Evolutionary conservation across 64 coral and sea anemone species (phyloP).

Genomic region (Porites australiensis): DNA sequence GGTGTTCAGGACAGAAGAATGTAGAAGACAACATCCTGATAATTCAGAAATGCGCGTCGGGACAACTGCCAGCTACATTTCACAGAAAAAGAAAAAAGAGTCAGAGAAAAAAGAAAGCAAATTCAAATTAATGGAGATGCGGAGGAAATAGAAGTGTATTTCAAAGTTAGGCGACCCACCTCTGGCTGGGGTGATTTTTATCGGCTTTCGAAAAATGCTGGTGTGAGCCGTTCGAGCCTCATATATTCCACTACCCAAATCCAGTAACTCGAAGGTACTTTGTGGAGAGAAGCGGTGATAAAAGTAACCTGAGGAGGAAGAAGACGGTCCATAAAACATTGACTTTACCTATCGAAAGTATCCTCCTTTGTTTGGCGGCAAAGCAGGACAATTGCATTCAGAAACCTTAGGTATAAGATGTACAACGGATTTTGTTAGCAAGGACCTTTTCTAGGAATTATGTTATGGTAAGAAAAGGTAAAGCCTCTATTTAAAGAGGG

Average conservation of each 20-base stretch:
- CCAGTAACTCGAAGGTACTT: background rate
- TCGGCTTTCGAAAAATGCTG: constrained; percentile 27
- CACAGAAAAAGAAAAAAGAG: background rate
- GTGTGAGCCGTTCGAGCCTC: constrained; percentile 1
- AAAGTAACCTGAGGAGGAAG: constrained; percentile 55
- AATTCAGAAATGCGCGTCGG: no score
- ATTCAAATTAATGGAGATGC: background rate
- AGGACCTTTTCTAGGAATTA: no score
- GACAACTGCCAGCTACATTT: no score
- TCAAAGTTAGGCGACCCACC: constrained; percentile 10
- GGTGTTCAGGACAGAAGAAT: no score
- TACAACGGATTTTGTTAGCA: no score
- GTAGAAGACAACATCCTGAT: no score
- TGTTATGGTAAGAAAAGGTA: no score
- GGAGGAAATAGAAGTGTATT: constrained; percentile 29
- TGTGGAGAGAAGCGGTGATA: constrained; percentile 21
- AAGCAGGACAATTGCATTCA: no score
- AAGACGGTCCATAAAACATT: background rate
- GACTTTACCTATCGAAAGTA: no score
- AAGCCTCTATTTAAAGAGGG: no score
- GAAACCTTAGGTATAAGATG: no score
- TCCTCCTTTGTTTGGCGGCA: no score
- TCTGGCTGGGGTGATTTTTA: constrained; percentile 16
- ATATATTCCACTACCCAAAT: constrained; percentile 29
- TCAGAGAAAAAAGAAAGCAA: background rate